A percentile compares a stretch with the other conserved stretches of the same genome.
phyloP scores from a whole-genome alignment of 1,140 invertebrate species.

The Ditylenchus dipsaci region DNA sequence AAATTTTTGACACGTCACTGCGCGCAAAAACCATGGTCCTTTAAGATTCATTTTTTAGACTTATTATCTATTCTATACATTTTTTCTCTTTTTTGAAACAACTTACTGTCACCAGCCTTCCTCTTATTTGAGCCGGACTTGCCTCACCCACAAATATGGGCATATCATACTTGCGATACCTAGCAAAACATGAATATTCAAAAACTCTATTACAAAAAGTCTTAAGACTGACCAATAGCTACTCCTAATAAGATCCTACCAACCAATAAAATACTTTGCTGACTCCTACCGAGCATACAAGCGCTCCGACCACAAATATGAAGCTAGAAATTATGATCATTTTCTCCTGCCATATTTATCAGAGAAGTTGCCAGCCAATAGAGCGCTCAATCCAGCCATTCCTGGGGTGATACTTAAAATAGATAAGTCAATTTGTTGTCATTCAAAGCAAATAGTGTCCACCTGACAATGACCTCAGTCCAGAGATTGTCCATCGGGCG shows the following conservation, averaged over 20 bases:
- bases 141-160: conserved; percentile 68
- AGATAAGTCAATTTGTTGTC: too few relatives aligned
- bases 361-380: conserved; percentile 63
- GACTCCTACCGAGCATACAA: conserved; percentile 63
- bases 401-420: conserved; percentile 40
- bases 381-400: conserved; percentile 63
- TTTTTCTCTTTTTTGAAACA: too few relatives aligned
- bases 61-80: too few relatives aligned
- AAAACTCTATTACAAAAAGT: not conserved
- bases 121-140: conserved; percentile 63
- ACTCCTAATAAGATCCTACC: conserved; percentile 66
- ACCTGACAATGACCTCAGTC: conserved; percentile 43
- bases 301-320: conserved; percentile 64
- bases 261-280: conserved; percentile 62
- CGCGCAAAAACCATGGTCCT: too few relatives aligned
- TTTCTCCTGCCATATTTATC: conserved; percentile 64
- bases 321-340: conserved; percentile 65
- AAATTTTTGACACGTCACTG: too few relatives aligned
- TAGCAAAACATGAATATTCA: conserved; percentile 39
- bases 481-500: conserved; percentile 34
- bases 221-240: conserved; percentile 64
- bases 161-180: conserved; percentile 66
- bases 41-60: too few relatives aligned
- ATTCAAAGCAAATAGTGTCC: too few relatives aligned
- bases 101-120: conserved; percentile 61